Evolutionary conservation across 2,888 invertebrate genomes (phyloP), one percentile per base, ranked within the genome.

Genomic region (Yponomeuta evonymella): DNA sequence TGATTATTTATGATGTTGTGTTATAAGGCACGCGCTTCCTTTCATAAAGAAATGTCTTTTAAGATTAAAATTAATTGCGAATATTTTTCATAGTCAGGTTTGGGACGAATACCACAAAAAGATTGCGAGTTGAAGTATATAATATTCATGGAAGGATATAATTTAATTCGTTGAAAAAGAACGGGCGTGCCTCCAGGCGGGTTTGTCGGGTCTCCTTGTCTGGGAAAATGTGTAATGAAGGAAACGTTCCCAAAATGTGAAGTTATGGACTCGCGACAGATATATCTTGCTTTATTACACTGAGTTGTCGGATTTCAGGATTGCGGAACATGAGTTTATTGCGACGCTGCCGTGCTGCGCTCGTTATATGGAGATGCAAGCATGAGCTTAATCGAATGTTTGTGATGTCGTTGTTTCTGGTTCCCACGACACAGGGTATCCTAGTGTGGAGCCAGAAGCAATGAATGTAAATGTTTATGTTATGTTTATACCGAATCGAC

Each of bases 101-200:
- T 62, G 33, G 15, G 69, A 66, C 70, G 73, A 76, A 76, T 84
- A 85, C 87, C 80, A 81, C 78, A 83, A 84, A 88, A 86, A 86
- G 83, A 88, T 86, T 83, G 86, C 81, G 78, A 80, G 83, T 91
- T 43, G 1, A 43, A 8, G 43, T 43, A 43, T 43, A 86, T 90
- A 90, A 91, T 90, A 91, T 91, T 91, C 91, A 91, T 91, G 88
- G 83, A 87, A 90, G 88, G 80, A 76, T 85, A 89, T 91, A 89
- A 90, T 89, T 91, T 90, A 86, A 90, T 90, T 90, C 85, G 43
- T 73, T 71, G 80, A 83, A 87, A 89, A 88, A 85, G 85, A 76
- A 80, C 78, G 80, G 79, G 82, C 79, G 79, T 58, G 75, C 74
- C 74, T 75, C 74, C 77, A 75, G 78, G 51, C 51, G 51, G 51